Evolutionary conservation across 2,888 invertebrate species (phyloP), one percentile per base, ranked within the genome.

Genomic region (Melangyna quadrimaculata): DNA sequence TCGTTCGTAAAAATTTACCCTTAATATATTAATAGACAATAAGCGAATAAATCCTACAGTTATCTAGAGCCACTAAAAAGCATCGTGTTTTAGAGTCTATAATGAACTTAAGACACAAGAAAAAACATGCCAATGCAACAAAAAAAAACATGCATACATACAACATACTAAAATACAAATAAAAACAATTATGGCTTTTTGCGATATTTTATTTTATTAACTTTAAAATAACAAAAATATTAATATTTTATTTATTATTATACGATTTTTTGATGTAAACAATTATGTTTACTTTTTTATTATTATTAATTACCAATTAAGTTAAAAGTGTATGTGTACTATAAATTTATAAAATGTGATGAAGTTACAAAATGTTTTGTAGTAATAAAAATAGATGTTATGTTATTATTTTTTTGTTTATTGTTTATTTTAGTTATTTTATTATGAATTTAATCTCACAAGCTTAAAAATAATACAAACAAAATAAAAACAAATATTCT

Each of bases 301-400:
- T 57, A 57, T 69, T 57, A 71, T 10, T 40, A 37, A 57, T 75
- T 57, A 65, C 12, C 1, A 29, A 51, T 35, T 51, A 57, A 61
- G 55, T 65, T 73, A 35, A 55, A 70, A 57, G 48, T 71, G 43
- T 57, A 74, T 71, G 80, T 71, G 72, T 71, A 77, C 53, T 72
- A 51, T 71, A 57, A 51, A 67, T n/a, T 51, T 51, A 59, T 40
- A 71, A 59, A 67, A 72, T 45, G 59, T 57, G 59, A 72, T 59
- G 59, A 40, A 72, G n/a, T 24, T 48, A 55, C 48, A 32, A 65
- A 43, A 63, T 32, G 12, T 43, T 29, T 57, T 57, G 48, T 27
- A 43, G 63, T 63, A 43, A 17, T 40, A 43, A 43, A 29, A 43
- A 43, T 43, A 43, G 27, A 63, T 27, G 17, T 17, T 57, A 17